phyloP scores from a whole-genome alignment of 2,113 vertebrate genomes.

The Eretmochelys imbricata region DNA sequence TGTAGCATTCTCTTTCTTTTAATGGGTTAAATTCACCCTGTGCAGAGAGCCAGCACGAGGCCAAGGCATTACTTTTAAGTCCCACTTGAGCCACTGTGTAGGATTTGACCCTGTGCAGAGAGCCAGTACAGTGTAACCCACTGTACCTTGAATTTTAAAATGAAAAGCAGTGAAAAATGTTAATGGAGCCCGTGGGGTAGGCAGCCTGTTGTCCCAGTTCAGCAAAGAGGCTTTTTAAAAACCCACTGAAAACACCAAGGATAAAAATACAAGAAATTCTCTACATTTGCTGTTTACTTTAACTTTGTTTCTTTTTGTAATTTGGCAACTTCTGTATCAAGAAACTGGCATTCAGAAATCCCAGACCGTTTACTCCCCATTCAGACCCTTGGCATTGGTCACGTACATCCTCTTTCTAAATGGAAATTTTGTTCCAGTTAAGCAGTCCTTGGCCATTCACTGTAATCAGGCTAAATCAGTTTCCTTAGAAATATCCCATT shows the following conservation, averaged over 20 bases:
- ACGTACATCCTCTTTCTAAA: slow-evolving; percentile 1
- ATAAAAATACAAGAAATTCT: background rate
- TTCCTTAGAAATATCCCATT: slow-evolving; percentile 60
- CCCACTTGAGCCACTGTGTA: background rate
- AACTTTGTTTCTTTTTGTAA: background rate
- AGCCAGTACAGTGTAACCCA: background rate
- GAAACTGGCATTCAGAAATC: background rate
- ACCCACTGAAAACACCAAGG: background rate
- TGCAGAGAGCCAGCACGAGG: background rate
- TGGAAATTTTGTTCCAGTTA: slow-evolving; percentile 53
- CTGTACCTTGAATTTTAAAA: background rate
- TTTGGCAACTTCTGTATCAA: background rate
- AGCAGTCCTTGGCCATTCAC: slow-evolving; percentile 36
- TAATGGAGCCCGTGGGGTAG: background rate
- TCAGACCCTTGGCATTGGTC: background rate
- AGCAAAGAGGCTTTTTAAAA: background rate
- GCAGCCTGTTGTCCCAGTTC: background rate
- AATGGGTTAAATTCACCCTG: background rate
- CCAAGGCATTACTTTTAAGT: background rate
- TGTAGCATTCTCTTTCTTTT: background rate
- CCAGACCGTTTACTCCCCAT: background rate
- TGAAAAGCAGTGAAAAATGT: slow-evolving; percentile 2
- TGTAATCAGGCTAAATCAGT: slow-evolving; percentile 62
- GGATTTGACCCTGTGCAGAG: background rate
- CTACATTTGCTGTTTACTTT: background rate